Base-by-base conservation (phyloP, 2,888 invertebrate species). In the Alentia gelatinosa region DNA sequence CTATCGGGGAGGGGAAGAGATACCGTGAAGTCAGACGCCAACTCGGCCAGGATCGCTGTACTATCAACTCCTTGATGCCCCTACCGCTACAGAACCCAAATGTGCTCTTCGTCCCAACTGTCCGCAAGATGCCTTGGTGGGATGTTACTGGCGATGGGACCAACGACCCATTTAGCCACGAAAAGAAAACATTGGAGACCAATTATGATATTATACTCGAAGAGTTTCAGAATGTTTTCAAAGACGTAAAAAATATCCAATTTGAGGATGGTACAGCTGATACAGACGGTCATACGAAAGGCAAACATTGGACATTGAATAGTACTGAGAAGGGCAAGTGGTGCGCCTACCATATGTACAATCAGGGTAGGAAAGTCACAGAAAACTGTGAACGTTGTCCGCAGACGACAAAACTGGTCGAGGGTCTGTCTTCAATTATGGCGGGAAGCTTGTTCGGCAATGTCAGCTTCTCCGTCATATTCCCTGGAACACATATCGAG, bases 381-480 rank as follows among this genome's bases (percentile, higher is more conserved):
- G 92, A 93, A 42, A 95, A 95, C 90, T 93, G 93, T 35, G 84
- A 91, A 1, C 40, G 92, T 0, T 95, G 95, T 92, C 95, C 95
- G 37, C 83, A 93, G 19, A 95, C 95, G 9, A 92, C 93, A 90
- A 89, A 92, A 30, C 50, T 94, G 33, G 89, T 95, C 9, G 88
- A 92, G 37, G 91, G 91, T 26, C 89, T 95, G 47, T 92, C 93
- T 7, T 92, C 92, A n/a, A 90, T 94, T n/a, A 95, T 96, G 95
- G 91, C 47, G 19, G 92, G 92, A 12, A 94, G 93, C 92, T 91
- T 95, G n/a, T 96, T 96, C 93, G 95, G 95, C 40, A 95, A 95
- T 93, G 95, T 94, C 23, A 92, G 94, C 12, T 96, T 95, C 91
- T 96, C 96, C 7, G 94, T 95, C 0, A 91, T 95, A n/a, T 92